Evolutionary conservation across 2,888 invertebrate species (phyloP).

Genomic region (Chymomyza fuscimana): DNA sequence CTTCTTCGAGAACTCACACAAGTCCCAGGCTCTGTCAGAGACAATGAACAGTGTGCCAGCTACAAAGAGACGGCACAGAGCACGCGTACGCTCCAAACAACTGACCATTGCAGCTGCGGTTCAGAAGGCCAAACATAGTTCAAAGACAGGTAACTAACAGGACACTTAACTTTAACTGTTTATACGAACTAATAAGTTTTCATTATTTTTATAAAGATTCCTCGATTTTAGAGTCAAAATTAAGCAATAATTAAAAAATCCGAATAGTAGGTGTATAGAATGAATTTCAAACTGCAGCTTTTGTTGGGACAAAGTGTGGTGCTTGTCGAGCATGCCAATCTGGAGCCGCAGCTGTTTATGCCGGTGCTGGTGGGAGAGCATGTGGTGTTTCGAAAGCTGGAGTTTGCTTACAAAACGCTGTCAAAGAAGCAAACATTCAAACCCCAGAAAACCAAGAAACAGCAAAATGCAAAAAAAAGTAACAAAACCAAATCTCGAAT

Average conservation of each 20-base stretch:
- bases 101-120: no score
- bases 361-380: slow-evolving; percentile 27
- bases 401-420: slow-evolving; percentile 28
- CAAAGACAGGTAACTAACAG: no score
- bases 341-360: slow-evolving; percentile 45
- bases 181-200: no score
- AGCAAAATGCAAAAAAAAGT: background rate
- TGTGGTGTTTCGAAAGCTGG: slow-evolving; percentile 36
- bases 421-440: background rate
- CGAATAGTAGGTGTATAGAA: slow-evolving; percentile 18
- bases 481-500: background rate
- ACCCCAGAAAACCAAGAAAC: background rate
- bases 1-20: no score
- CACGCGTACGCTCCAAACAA: no score
- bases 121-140: no score
- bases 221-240: no score
- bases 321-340: slow-evolving; percentile 41
- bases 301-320: slow-evolving; percentile 36
- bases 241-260: background rate
- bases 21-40: no score
- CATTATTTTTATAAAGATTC: no score
- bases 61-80: background rate
- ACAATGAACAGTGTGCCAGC: no score
- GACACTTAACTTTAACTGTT: no score
- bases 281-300: slow-evolving; percentile 46